Conservation (phyloP, 2,113 vertebrate genomes). For the Rhea americana region DNA sequence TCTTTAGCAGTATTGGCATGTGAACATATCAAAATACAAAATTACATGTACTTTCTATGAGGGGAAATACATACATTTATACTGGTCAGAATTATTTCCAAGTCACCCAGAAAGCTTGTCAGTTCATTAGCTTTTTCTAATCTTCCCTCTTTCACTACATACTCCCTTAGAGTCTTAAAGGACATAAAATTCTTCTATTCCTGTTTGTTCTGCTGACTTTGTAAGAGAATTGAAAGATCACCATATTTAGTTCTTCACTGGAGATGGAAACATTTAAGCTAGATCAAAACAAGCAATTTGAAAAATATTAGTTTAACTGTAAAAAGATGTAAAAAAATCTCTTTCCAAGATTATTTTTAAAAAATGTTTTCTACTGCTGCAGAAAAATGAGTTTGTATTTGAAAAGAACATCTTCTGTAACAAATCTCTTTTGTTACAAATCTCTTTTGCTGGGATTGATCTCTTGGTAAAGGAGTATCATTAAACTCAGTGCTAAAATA, state of each 20-base stretch:
- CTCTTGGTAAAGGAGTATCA: not conserved
- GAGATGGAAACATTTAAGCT: not conserved
- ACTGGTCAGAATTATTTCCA: not conserved
- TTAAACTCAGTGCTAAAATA: not conserved
- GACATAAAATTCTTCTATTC: not conserved
- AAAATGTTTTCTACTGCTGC: not conserved
- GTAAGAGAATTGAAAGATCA: too few relatives aligned
- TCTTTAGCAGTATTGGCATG: not conserved
- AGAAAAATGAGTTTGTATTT: not conserved
- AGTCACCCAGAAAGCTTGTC: conserved; percentile 1
- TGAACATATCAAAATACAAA: not conserved
- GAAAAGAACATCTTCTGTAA: not conserved
- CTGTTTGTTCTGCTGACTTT: conserved; percentile 1
- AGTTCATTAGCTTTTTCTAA: conserved; percentile 12
- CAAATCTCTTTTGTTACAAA: not conserved
- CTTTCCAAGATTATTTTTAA: not conserved
- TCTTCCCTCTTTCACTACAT: not conserved
- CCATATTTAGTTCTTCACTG: not conserved
- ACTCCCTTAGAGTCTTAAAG: not conserved
- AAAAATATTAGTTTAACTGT: not conserved
- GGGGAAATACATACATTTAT: not conserved
- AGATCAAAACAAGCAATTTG: not conserved
- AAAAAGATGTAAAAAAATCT: not conserved
- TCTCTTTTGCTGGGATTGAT: too few relatives aligned
- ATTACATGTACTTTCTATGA: not conserved